Evolutionary conservation across 2,113 vertebrate genomes (phyloP), one percentile per base, ranked within the genome.

Genomic region (Hiodon alosoides): DNA sequence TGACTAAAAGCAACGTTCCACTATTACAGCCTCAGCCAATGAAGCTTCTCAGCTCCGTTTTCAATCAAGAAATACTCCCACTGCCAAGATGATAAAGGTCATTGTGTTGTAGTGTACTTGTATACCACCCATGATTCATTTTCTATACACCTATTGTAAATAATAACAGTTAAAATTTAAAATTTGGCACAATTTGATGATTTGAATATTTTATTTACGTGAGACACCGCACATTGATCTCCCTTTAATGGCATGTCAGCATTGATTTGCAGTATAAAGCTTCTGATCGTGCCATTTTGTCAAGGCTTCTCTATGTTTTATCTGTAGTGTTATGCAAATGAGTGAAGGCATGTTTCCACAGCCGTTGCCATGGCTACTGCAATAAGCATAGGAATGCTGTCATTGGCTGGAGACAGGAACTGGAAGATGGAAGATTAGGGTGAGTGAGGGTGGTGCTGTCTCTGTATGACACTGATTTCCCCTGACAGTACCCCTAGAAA

Each of bases 281-380:
- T 16, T 69, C 17, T 69, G 67, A 69, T 51, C 48, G 48, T 50
- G 54, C 7, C 58, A 0, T 16, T 54, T 57, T 9, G 52, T 57
- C 2, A 69, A 4, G 52, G 8, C 14, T 4, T n/a, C 46, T 50
- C 46, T 59, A 51, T 47, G 5, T 52, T 1, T 62, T 13, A 47
- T 11, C 58, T 14, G 59, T 10, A 2, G 48, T 14, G 60, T 31
- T 59, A 31, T 51, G 14, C 31, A 13, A 67, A 58, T 75, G 62
- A 74, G 67, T 67, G 53, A 67, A 74, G 17, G 62, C 62, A 57
- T 67, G 53, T 55, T 3, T 67, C 65, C 31, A 67, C 31, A 50
- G n/a, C 64, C 17, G 73, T 74, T 67, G 13, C 73, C 73, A 67
- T 57, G 64, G 73, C 46, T 14, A 75, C 54, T 55, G 11, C 64